Evolutionary conservation across 2,113 vertebrate species (phyloP).

Genomic region (Psittacula cyanocephala): DNA sequence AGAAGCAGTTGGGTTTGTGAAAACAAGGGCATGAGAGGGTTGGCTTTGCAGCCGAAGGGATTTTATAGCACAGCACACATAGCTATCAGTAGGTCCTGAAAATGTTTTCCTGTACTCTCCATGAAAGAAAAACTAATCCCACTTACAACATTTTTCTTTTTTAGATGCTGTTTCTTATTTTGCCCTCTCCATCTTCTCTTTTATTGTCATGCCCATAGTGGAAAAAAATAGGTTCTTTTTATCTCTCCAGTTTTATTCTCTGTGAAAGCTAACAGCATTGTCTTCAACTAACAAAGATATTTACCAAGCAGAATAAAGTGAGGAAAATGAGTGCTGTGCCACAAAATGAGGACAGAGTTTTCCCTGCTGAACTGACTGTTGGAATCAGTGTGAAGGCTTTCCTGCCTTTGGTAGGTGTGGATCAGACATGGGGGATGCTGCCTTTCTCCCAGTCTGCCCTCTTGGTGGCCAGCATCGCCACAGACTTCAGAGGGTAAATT

Average conservation of each 20-base stretch:
- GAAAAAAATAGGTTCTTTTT: slow-evolving; percentile 32
- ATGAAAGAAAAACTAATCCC: slow-evolving; percentile 38
- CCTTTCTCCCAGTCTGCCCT: neutral
- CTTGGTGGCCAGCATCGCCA: neutral
- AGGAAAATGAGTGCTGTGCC: neutral
- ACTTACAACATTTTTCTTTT: slow-evolving; percentile 13
- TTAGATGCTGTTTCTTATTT: neutral
- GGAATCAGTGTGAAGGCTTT: neutral
- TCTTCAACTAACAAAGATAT: slow-evolving; percentile 37
- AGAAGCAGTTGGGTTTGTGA: neutral
- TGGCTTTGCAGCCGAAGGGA: slow-evolving; percentile 20
- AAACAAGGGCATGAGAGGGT: slow-evolving; percentile 21
- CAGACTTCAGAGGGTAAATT: neutral
- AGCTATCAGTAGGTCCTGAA: slow-evolving; percentile 31
- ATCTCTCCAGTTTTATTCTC: neutral
- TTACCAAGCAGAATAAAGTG: slow-evolving; percentile 14
- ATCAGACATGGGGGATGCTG: neutral
- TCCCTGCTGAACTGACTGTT: neutral
- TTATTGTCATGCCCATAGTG: neutral
- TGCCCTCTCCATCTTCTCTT: neutral
- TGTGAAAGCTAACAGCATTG: neutral
- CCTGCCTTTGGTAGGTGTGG: neutral
- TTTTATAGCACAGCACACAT: neutral
- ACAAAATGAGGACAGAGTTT: neutral
- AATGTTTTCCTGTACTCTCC: neutral